Conservation (phyloP, 92 coral and sea anemone species). For the Montipora capitata region DNA sequence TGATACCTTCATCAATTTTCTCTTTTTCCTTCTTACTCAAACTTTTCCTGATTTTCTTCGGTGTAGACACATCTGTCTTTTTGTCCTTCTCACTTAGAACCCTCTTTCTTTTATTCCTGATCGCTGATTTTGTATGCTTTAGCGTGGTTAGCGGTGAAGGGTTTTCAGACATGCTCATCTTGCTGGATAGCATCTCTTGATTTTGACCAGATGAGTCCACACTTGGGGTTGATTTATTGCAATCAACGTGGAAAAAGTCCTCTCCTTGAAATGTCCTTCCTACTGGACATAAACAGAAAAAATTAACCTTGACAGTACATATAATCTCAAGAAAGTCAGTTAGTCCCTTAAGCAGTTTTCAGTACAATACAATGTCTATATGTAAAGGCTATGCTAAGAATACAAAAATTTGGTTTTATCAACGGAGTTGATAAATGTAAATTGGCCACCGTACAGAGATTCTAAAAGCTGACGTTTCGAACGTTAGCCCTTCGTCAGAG, state of each 20-base stretch:
- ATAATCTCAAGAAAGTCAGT: background rate
- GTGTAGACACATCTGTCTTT: background rate
- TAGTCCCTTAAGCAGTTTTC: background rate
- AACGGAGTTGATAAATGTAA: too few relatives aligned
- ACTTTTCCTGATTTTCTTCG: slow-evolving; percentile 28
- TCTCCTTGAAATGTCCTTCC: background rate
- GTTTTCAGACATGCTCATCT: background rate
- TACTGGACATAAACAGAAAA: background rate
- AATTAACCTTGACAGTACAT: background rate
- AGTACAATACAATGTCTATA: too few relatives aligned
- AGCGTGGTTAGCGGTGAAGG: background rate
- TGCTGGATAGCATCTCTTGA: background rate
- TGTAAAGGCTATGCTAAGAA: too few relatives aligned
- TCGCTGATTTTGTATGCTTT: background rate
- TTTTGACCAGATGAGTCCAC: background rate
- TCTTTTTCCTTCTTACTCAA: slow-evolving; percentile 19
- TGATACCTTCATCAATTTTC: slow-evolving; percentile 9
- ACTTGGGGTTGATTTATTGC: background rate
- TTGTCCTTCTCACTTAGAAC: background rate
- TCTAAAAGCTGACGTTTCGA: too few relatives aligned
- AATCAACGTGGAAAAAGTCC: background rate
- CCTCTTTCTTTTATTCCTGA: slow-evolving; percentile 23
- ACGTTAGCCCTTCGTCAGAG: too few relatives aligned
- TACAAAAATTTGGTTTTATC: too few relatives aligned
- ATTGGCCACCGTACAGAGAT: too few relatives aligned